A percentile compares a stretch with the other conserved stretches of the same genome.
These are phyloP conservation scores for Xanthostigma xanthostigma DNA, from an alignment of 2,888 invertebrate species.

Conservation along the genomic window DNA sequence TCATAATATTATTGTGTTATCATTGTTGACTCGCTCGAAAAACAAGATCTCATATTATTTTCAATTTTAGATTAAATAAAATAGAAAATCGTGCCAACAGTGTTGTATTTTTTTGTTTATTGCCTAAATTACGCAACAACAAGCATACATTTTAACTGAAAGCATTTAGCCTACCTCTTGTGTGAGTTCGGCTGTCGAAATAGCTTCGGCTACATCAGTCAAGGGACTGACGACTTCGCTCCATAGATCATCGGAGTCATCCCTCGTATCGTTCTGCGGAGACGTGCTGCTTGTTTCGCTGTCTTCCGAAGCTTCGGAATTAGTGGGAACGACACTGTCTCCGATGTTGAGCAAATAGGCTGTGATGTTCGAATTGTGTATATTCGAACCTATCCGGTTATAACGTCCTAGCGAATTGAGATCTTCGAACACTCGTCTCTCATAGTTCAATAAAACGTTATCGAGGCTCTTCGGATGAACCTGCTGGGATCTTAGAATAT, in stretches of 20 bases:
- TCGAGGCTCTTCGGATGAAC: slow-evolving; percentile 60
- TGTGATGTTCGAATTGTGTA: slow-evolving; percentile 35
- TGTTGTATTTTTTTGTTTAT: no score
- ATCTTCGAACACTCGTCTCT: slow-evolving; percentile 56
- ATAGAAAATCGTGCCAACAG: no score
- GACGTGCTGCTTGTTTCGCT: slow-evolving; percentile 18
- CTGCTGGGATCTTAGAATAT: slow-evolving; percentile 41
- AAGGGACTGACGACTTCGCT: slow-evolving; percentile 4
- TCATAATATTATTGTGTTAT: no score
- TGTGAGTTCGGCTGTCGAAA: slow-evolving; percentile 28
- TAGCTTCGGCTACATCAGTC: background rate
- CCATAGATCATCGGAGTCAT: slow-evolving; percentile 26
- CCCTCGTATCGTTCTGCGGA: slow-evolving; percentile 27
- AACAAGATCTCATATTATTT: no score
- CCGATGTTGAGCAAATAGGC: slow-evolving; percentile 47
- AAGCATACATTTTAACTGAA: slow-evolving; percentile 2
- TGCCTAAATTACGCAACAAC: slow-evolving; percentile 15
- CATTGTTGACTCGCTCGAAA: no score
- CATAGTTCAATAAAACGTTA: slow-evolving; percentile 52
- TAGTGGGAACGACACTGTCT: slow-evolving; percentile 1
- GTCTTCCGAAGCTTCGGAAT: slow-evolving; percentile 18
- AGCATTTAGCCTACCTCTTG: slow-evolving; percentile 31
- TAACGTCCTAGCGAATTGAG: slow-evolving; percentile 54
- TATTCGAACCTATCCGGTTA: slow-evolving; percentile 32
- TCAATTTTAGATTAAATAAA: no score